phyloP scores from a whole-genome alignment of 1,140 invertebrate species.

The Drosophila sp. region DNA sequence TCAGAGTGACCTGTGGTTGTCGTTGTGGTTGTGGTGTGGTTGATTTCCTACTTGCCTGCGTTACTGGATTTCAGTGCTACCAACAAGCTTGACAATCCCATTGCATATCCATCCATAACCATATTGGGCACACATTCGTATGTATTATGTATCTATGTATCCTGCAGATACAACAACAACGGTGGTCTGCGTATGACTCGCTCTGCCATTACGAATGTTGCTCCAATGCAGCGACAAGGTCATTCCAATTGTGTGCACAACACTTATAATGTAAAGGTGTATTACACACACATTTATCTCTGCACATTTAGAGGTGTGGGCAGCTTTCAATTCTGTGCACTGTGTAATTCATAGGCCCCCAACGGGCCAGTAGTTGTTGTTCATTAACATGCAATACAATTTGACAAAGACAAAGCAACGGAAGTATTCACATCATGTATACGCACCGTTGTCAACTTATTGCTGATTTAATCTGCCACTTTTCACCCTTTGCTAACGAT shows the following conservation, averaged over 20 bases:
- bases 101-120: constrained; percentile 10
- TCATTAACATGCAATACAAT: constrained; percentile 41
- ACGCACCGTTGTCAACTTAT: constrained; percentile 51
- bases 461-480: neutral
- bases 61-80: neutral
- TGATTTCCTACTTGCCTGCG: constrained; percentile 37
- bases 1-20: too few relatives aligned
- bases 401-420: constrained; percentile 25
- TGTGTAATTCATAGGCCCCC: constrained; percentile 30
- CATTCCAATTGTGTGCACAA: constrained; percentile 45
- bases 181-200: constrained; percentile 46
- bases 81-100: constrained; percentile 26
- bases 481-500: too few relatives aligned
- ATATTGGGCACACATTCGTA: neutral
- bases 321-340: constrained; percentile 35
- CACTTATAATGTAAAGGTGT: constrained; percentile 27
- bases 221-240: constrained; percentile 62
- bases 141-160: constrained; percentile 13
- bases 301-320: constrained; percentile 11
- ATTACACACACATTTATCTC: constrained; percentile 15
- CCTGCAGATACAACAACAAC: constrained; percentile 50
- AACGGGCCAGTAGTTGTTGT: neutral
- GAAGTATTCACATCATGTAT: constrained; percentile 53
- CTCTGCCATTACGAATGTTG: constrained; percentile 50
- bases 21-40: too few relatives aligned